These are phyloP conservation scores for Lymantria monacha DNA, from an alignment of 2,888 invertebrate genomes.

Conservation along the genomic window DNA sequence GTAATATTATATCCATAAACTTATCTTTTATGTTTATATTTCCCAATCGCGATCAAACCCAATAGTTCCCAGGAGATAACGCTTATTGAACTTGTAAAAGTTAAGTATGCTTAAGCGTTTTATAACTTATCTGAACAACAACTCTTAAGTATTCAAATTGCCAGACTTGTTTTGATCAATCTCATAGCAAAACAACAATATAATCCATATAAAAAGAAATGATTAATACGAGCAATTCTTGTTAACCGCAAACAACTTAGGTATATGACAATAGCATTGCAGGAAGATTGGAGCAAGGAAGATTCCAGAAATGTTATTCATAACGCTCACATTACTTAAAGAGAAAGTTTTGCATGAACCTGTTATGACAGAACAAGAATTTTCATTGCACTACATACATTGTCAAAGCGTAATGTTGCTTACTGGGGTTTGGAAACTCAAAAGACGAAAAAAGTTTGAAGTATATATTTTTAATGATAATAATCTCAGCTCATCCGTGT, in stretches of 20 bases:
- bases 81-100: neutral
- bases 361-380: neutral
- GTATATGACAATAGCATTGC: slow-evolving; percentile 13
- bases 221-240: neutral
- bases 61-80: neutral
- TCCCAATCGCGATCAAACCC: too few species aligned
- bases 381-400: neutral
- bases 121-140: neutral
- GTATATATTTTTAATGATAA: too few species aligned
- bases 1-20: too few species aligned
- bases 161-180: slow-evolving; percentile 22
- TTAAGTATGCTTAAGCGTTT: neutral
- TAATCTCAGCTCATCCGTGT: too few species aligned
- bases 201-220: too few species aligned
- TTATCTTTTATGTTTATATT: too few species aligned
- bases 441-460: too few species aligned
- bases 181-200: slow-evolving; percentile 6
- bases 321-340: slow-evolving; percentile 17
- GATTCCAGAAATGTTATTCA: slow-evolving; percentile 6
- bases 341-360: slow-evolving; percentile 14
- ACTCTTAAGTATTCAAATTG: slow-evolving; percentile 10
- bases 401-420: neutral
- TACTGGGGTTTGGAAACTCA: neutral
- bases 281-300: slow-evolving; percentile 3
- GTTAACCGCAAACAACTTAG: slow-evolving; percentile 11